phyloP scores from a whole-genome alignment of 2,797 vertebrate genomes.

The Aphelocoma californica region DNA sequence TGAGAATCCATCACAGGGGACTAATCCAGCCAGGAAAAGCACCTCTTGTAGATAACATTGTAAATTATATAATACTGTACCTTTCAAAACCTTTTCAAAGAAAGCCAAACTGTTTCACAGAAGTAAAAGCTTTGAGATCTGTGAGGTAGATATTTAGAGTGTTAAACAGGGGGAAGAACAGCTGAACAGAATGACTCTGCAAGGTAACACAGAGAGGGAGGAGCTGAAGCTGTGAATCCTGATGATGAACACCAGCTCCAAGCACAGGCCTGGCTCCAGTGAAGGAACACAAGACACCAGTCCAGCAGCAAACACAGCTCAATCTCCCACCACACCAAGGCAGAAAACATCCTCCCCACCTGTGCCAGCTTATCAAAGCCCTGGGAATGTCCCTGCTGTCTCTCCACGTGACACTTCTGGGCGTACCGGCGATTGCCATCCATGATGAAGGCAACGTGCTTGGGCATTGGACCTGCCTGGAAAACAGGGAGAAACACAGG shows the following conservation, averaged over 20 bases:
- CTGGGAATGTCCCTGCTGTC: constrained; percentile 91
- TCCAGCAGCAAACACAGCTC: background rate
- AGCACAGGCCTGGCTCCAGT: background rate
- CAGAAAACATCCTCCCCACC: constrained; percentile 69
- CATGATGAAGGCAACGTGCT: constrained; percentile 98
- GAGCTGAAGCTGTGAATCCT: background rate
- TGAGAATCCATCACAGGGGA: background rate
- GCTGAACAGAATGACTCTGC: background rate
- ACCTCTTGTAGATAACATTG: background rate
- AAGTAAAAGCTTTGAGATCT: background rate
- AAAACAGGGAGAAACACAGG: background rate
- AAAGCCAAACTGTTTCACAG: background rate
- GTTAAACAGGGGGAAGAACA: background rate
- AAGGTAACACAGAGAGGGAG: background rate
- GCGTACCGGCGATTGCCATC: constrained; percentile 97
- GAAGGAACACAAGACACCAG: background rate
- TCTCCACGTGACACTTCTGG: constrained; percentile 88
- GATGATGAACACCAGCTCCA: background rate
- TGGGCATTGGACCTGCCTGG: constrained; percentile 94
- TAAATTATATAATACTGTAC: rapidly evolving
- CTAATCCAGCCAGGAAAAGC: background rate
- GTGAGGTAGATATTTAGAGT: background rate
- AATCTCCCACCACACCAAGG: background rate
- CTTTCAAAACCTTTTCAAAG: background rate
- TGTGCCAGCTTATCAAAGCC: constrained; percentile 97